These are phyloP conservation scores for Petrolisthes manimaculis DNA, from an alignment of 2,888 invertebrate species.

Conservation along the genomic window DNA sequence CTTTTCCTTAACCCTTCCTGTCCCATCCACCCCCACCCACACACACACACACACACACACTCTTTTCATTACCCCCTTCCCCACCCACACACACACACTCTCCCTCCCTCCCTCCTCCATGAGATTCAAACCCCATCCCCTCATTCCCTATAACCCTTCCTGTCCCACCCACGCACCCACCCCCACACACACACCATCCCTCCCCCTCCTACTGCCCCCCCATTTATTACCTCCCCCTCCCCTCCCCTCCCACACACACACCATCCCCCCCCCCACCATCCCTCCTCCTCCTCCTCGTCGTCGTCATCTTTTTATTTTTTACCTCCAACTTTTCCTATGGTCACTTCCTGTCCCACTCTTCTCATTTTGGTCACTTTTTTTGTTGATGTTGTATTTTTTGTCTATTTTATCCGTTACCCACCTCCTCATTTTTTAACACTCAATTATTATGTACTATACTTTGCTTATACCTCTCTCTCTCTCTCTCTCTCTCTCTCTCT, in stretches of 20 bases:
- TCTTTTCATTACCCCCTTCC: not conserved
- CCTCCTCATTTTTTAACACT: not conserved
- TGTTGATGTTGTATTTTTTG: not conserved
- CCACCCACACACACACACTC: not conserved
- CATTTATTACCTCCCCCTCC: not conserved
- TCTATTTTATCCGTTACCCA: not conserved
- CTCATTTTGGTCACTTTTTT: not conserved
- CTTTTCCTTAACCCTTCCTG: not conserved
- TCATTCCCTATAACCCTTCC: not conserved
- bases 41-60: not conserved
- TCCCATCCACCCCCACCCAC: not conserved
- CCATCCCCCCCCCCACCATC: not conserved
- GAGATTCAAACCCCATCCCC: not conserved
- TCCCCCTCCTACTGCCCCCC: conserved; percentile 5
- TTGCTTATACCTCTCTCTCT: not conserved
- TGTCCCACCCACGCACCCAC: too few species aligned
- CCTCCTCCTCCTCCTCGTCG: not conserved
- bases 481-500: not conserved
- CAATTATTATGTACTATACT: not conserved
- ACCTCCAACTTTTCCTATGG: not conserved
- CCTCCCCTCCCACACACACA: not conserved
- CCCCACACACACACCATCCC: not conserved
- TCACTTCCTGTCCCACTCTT: not conserved
- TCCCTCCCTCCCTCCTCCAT: not conserved
- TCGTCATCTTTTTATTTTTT: not conserved